Percentiles rank a stretch among this genome's conserved stretches.
phyloP scores from a whole-genome alignment of 2,113 vertebrate species.

The Apus apus region DNA sequence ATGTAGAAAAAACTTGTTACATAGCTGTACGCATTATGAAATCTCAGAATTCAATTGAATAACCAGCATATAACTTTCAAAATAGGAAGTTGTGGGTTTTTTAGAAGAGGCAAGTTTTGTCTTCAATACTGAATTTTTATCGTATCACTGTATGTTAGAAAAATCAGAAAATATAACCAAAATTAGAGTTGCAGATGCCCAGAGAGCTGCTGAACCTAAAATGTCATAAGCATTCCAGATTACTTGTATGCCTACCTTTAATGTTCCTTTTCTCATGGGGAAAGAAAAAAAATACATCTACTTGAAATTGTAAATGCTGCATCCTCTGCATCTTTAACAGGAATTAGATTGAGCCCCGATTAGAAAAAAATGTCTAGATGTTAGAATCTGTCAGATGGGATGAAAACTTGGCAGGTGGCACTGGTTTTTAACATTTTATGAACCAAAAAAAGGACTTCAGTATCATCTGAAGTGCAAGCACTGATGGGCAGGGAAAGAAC shows the following conservation, averaged over 20 bases:
- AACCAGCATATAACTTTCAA: neutral
- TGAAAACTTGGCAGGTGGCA: slow-evolving; percentile 23
- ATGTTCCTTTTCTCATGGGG: neutral
- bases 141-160: neutral
- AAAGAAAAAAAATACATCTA: neutral
- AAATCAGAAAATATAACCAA: neutral
- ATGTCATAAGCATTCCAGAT: slow-evolving; percentile 20
- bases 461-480: neutral
- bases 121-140: neutral
- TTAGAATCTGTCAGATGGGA: neutral
- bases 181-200: slow-evolving; percentile 9
- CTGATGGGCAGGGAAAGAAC: neutral
- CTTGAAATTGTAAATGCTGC: slow-evolving; percentile 25
- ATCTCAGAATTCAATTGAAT: neutral
- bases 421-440: neutral
- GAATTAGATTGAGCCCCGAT: neutral
- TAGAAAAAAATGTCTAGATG: neutral
- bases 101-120: neutral
- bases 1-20: neutral
- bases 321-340: neutral
- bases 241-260: neutral
- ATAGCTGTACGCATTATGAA: neutral
- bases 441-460: neutral
- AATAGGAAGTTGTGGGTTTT: neutral
- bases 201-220: slow-evolving; percentile 10